phyloP scores from a whole-genome alignment of 2,888 invertebrate species.

The Tillus elongatus region DNA sequence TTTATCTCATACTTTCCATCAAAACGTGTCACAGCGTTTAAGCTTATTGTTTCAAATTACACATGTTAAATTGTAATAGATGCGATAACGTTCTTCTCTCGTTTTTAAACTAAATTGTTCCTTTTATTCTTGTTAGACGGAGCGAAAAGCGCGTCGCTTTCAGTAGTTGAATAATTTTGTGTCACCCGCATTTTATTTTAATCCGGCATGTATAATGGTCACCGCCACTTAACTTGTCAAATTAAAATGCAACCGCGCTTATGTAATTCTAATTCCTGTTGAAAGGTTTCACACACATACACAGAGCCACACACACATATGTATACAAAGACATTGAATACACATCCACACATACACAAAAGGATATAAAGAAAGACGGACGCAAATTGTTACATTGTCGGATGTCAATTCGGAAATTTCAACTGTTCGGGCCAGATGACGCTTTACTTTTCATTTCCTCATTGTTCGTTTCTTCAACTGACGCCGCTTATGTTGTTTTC shows the following conservation, averaged over 20 bases:
- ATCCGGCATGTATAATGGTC: background rate
- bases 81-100: background rate
- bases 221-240: constrained; percentile 2
- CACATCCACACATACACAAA: too few species aligned
- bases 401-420: too few species aligned
- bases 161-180: constrained; percentile 1
- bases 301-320: too few species aligned
- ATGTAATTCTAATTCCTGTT: background rate
- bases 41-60: background rate
- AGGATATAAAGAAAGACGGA: too few species aligned
- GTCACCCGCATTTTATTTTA: constrained; percentile 2
- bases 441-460: too few species aligned
- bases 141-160: constrained; percentile 1
- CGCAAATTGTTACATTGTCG: too few species aligned
- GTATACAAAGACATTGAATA: too few species aligned
- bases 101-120: constrained; percentile 3
- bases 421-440: too few species aligned
- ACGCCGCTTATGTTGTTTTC: too few species aligned
- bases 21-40: background rate
- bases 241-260: constrained; percentile 2
- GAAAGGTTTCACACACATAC: background rate
- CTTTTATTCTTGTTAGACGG: constrained; percentile 3
- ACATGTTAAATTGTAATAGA: constrained; percentile 3
- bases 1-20: background rate
- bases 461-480: too few species aligned